Percentiles rank a stretch among this genome's conserved stretches.
phyloP scores from a whole-genome alignment of 1,140 invertebrate species.

The Atopsyche davidsoni region DNA sequence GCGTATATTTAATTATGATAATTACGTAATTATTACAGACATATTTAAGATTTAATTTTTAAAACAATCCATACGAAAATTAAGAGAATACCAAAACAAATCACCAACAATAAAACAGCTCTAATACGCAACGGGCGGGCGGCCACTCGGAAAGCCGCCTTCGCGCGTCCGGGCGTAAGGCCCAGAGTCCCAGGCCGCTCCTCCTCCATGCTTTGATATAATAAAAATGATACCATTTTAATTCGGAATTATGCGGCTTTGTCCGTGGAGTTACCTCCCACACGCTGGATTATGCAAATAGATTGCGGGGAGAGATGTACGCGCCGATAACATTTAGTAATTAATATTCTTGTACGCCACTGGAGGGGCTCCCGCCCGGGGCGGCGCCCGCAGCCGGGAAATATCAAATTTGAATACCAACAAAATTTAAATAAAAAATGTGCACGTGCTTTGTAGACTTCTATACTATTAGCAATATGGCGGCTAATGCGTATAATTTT shows the following conservation, averaged over 20 bases:
- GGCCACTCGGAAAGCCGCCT: not conserved
- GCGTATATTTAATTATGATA: too few relatives aligned
- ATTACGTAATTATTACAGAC: too few relatives aligned
- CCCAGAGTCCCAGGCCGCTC: not conserved
- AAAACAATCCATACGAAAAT: not conserved
- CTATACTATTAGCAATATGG: too few relatives aligned
- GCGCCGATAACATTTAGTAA: slow-evolving; percentile 22
- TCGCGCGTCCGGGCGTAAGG: slow-evolving; percentile 3
- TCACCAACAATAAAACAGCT: not conserved
- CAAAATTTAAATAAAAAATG: too few relatives aligned
- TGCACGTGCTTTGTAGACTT: too few relatives aligned
- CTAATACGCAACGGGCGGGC: not conserved
- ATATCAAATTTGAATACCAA: too few relatives aligned
- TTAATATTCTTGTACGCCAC: slow-evolving; percentile 23
- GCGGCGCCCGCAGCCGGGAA: too few relatives aligned
- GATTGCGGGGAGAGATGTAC: slow-evolving; percentile 19
- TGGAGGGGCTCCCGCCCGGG: too few relatives aligned
- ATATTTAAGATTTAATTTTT: too few relatives aligned
- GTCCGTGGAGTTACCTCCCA: slow-evolving; percentile 18
- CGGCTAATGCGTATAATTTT: too few relatives aligned
- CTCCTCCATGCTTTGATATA: slow-evolving; percentile 4
- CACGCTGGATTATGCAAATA: slow-evolving; percentile 26
- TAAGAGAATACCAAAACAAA: slow-evolving; percentile 3
- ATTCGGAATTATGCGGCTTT: slow-evolving; percentile 22
- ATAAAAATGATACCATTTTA: slow-evolving; percentile 24